These are phyloP conservation scores for Drosophila mimetica DNA, from an alignment of 2,888 invertebrate species.

Conservation along the genomic window DNA sequence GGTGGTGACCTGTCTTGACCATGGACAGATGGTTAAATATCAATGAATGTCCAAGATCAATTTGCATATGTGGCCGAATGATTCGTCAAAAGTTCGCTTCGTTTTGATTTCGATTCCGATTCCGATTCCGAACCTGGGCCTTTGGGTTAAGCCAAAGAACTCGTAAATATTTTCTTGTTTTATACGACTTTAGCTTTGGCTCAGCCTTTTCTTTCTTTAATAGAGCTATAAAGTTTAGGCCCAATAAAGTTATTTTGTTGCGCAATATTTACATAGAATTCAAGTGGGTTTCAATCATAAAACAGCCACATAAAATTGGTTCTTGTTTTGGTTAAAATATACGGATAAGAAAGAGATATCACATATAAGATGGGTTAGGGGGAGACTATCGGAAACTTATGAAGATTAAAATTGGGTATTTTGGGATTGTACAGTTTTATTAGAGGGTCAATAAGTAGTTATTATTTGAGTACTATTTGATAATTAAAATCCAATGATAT, in stretches of 20 bases:
- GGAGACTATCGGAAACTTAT: not conserved
- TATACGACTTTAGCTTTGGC: conserved; percentile 43
- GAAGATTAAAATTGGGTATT: not conserved
- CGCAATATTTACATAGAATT: conserved; percentile 68
- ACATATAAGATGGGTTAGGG: not conserved
- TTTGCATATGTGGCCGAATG: conserved; percentile 44
- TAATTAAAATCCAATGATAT: not conserved
- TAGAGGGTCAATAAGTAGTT: not conserved
- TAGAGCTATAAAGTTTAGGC: conserved; percentile 65
- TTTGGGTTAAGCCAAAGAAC: conserved; percentile 38
- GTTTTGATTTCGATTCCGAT: not conserved
- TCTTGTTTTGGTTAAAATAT: conserved; percentile 29
- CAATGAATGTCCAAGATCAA: conserved; percentile 27
- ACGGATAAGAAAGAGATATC: not conserved
- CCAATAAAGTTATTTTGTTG: conserved; percentile 71
- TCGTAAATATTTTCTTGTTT: conserved; percentile 63
- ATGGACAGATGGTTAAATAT: conserved; percentile 41
- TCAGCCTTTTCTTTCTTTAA: conserved; percentile 46
- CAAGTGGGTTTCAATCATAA: conserved; percentile 50
- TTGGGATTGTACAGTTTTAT: not conserved
- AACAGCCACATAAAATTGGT: conserved; percentile 37
- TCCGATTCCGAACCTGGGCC: not conserved
- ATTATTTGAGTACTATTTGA: not conserved
- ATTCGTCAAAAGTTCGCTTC: conserved; percentile 39
- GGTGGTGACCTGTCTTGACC: conserved; percentile 39